These are phyloP conservation scores for Parnassius orleans DNA, from an alignment of 2,888 invertebrate species.

Conservation along the genomic window DNA sequence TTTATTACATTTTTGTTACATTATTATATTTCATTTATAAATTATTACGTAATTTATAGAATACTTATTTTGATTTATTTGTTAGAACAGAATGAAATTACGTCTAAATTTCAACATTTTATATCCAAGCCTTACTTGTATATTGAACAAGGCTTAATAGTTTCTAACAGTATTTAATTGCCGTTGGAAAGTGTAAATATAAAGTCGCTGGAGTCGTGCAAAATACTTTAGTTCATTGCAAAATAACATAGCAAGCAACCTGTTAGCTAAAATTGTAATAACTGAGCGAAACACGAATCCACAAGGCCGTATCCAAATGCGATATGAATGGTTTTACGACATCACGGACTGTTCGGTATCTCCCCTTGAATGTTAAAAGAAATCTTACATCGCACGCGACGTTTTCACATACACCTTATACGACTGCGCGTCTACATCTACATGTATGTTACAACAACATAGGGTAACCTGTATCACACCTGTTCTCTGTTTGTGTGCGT, in stretches of 20 bases:
- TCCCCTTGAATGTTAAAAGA: conserved; percentile 74
- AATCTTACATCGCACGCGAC: conserved; percentile 69
- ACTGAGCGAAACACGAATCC: conserved; percentile 1
- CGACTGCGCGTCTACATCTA: conserved; percentile 36
- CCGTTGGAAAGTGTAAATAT: no score
- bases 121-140: background rate
- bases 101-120: no score
- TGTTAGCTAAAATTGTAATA: conserved; percentile 12
- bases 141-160: background rate
- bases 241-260: conserved; percentile 4
- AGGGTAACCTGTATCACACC: conserved; percentile 19
- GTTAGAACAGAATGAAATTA: no score
- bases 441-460: conserved; percentile 37
- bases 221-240: background rate
- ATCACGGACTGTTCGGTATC: conserved; percentile 42
- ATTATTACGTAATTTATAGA: no score
- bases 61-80: no score
- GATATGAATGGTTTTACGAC: conserved; percentile 37
- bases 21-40: no score
- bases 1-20: no score
- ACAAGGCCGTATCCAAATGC: conserved; percentile 39
- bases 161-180: no score
- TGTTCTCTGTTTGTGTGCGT: conserved; percentile 34
- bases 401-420: conserved; percentile 60
- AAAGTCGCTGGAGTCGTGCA: background rate